Base-by-base conservation (phyloP, 2,113 vertebrate genomes). In the Pipra filicauda region DNA sequence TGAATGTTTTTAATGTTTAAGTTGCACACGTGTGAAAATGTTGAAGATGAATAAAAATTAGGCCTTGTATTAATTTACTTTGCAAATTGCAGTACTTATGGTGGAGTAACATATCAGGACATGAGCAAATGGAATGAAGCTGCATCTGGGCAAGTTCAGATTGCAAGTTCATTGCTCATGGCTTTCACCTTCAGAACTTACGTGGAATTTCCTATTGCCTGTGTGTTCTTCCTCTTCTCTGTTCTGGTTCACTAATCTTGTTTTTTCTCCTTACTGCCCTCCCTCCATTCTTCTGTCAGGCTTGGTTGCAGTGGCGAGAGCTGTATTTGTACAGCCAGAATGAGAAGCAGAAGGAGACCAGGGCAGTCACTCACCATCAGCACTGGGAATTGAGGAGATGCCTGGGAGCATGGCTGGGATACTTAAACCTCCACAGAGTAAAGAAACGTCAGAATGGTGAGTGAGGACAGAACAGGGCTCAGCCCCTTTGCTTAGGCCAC, bases 241-340 rank as follows among this genome's bases (percentile, higher is more conserved):
- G 17, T 24, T 57, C 9, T 91, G 1, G 11, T 77, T 81, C 30
- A 12, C 18, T 83, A 27, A 74, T 67, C 33, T 77, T 86, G 1
- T 0, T 54, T 75, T 66, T 78, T 13, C 11, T 9, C 9, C 41
- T 54, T 20, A 8, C 41, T 76, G 21, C 17, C 24, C 31, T 75
- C 52, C 49, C 67, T 51, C 5, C 57, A 77, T 72, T 93, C 51
- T 30, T 46, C 54, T 85, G 64, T 66, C 87, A 99, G 99, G 97
- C 97, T 39, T 99, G 98, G 98, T 70, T 97, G 76, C 97, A 77
- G 59, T 99, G 99, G 99, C 98, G 62, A 90, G 95, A 97, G 15
- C 93, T 97, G 62, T 96, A 98, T 52, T 59, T 91, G 4, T 26
- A 62, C 22, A 90, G 52, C 33, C 95, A 94, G 93, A 83, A 35